phyloP scores from a whole-genome alignment of 2,888 invertebrate species.

The Drosophila mayaguana region DNA sequence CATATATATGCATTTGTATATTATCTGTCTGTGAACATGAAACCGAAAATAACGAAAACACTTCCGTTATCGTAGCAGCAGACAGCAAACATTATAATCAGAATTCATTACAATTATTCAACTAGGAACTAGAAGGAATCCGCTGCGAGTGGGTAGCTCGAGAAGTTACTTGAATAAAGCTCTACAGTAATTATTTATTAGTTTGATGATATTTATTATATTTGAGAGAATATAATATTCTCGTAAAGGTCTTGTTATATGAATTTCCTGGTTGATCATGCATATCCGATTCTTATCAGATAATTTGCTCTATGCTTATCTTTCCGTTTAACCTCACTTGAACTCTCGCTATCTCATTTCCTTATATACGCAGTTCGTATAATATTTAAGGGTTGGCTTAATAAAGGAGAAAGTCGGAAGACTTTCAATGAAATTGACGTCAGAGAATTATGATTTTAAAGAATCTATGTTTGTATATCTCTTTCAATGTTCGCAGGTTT shows the following conservation, averaged over 20 bases:
- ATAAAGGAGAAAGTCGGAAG: not conserved
- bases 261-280: not conserved
- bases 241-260: no score
- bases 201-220: no score
- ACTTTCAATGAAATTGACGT: not conserved
- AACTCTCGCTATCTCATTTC: not conserved
- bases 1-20: not conserved
- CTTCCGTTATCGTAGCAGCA: constrained; percentile 56
- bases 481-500: no score
- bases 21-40: constrained; percentile 16
- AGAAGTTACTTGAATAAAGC: constrained; percentile 9
- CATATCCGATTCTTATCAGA: not conserved
- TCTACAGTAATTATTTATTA: no score
- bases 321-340: not conserved
- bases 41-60: constrained; percentile 31
- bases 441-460: not conserved
- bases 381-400: not conserved
- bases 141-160: constrained; percentile 13
- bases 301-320: not conserved
- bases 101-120: constrained; percentile 52
- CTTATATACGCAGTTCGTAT: not conserved
- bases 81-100: constrained; percentile 58
- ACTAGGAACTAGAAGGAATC: constrained; percentile 13
- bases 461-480: not conserved
- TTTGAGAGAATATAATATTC: no score